These are phyloP conservation scores for Phallusia fumigata DNA, from an alignment of 23 tunicate species.

Conservation along the genomic window DNA sequence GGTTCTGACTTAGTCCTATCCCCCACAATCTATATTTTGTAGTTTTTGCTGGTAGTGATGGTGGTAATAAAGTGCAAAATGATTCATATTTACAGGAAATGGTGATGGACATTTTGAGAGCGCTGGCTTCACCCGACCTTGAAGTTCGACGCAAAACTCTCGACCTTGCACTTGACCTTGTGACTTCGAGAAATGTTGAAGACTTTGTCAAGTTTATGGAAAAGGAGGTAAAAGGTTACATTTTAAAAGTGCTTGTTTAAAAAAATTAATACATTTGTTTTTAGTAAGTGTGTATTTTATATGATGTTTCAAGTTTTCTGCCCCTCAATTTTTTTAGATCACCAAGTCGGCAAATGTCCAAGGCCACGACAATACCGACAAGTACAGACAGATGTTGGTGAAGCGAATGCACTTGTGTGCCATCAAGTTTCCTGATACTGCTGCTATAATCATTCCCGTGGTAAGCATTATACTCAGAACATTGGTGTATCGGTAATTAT, in stretches of 20 bases:
- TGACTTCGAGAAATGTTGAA: slow-evolving; percentile 91
- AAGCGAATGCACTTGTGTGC: slow-evolving; percentile 86
- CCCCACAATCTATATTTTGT: no score
- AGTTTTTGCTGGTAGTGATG: no score
- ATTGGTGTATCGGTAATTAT: no score
- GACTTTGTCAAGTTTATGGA: slow-evolving; percentile 96
- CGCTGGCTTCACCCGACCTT: slow-evolving; percentile 95
- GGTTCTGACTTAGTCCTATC: no score
- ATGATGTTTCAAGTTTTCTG: background rate
- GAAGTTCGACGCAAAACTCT: slow-evolving; percentile 96
- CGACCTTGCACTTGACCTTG: slow-evolving; percentile 95
- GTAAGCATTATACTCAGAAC: slow-evolving; percentile 30
- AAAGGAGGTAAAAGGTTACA: slow-evolving; percentile 69
- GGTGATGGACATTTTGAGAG: slow-evolving; percentile 96
- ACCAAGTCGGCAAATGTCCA: slow-evolving; percentile 64
- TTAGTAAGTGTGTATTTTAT: no score
- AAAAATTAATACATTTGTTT: no score
- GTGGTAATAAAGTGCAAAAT: no score
- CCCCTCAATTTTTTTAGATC: slow-evolving; percentile 31
- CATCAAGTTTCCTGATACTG: slow-evolving; percentile 89
- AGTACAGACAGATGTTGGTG: slow-evolving; percentile 94
- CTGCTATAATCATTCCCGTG: slow-evolving; percentile 86
- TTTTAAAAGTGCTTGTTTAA: no score
- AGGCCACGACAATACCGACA: slow-evolving; percentile 91
- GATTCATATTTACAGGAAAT: slow-evolving; percentile 49